Evolutionary conservation across 2,888 invertebrate species (phyloP).

Genomic region (Thumatha senex): DNA sequence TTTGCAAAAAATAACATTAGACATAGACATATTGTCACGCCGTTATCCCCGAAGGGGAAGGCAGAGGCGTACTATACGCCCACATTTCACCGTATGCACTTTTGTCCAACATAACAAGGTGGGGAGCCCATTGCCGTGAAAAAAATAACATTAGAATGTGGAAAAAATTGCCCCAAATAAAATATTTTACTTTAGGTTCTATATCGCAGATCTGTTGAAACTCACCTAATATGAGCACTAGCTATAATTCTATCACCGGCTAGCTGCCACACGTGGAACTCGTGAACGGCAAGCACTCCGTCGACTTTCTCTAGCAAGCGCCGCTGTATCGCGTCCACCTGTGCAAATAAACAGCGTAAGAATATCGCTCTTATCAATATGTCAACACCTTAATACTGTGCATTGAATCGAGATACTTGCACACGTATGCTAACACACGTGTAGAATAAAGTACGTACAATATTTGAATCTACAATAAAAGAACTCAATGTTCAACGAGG

Average conservation of each 20-base stretch:
- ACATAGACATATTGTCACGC: too few species aligned
- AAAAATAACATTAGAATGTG: too few species aligned
- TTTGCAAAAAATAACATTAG: too few species aligned
- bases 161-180: too few species aligned
- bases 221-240: conserved; percentile 95
- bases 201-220: not conserved
- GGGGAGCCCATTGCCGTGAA: too few species aligned
- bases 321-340: conserved; percentile 95
- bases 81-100: too few species aligned
- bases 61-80: too few species aligned
- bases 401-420: not conserved
- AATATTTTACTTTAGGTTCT: too few species aligned
- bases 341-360: conserved; percentile 40
- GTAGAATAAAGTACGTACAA: not conserved
- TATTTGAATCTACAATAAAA: not conserved
- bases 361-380: conserved; percentile 8
- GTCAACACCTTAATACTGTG: conserved; percentile 1
- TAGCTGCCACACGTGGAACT: conserved; percentile 99
- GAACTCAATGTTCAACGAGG: too few species aligned
- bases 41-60: too few species aligned
- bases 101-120: too few species aligned
- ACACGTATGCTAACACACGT: not conserved
- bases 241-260: conserved; percentile 98
- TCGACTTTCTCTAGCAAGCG: conserved; percentile 94
- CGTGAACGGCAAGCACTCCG: conserved; percentile 97